Evolutionary conservation across 2,113 vertebrate species (phyloP).

Genomic region (Microcebus ravelobensis): DNA sequence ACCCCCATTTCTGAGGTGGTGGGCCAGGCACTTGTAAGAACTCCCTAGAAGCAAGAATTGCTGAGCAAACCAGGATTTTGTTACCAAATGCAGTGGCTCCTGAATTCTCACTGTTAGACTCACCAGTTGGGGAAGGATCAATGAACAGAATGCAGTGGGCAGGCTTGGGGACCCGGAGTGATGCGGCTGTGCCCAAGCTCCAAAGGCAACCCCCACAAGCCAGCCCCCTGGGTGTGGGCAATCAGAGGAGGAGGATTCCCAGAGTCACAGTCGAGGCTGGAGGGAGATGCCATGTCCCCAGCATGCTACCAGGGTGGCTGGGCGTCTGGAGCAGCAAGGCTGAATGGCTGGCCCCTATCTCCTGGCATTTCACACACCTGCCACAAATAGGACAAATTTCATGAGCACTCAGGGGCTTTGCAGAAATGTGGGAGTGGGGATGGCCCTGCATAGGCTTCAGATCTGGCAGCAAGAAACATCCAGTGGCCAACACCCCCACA

Average conservation of each 20-base stretch:
- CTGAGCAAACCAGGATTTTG: not conserved
- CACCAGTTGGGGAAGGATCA: too few species aligned
- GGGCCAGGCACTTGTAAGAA: not conserved
- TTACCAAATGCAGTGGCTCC: not conserved
- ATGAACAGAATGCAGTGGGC: not conserved
- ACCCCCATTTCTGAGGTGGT: not conserved
- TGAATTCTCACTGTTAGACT: not conserved
- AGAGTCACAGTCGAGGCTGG: not conserved
- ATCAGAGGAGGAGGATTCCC: not conserved
- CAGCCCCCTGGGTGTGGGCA: not conserved
- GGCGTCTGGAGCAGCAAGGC: not conserved
- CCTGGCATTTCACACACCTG: not conserved
- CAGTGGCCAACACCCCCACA: not conserved
- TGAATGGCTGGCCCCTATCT: not conserved
- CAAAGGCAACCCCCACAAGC: not conserved
- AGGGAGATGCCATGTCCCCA: not conserved
- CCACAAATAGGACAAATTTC: not conserved
- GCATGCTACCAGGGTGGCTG: not conserved
- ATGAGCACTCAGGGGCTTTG: not conserved
- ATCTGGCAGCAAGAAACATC: not conserved
- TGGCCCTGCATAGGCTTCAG: not conserved
- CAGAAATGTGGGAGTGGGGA: not conserved
- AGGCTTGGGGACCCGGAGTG: too few species aligned
- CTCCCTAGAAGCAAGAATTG: not conserved
- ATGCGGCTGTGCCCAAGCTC: not conserved